A percentile compares a stretch with the other conserved stretches of the same genome.
These are phyloP conservation scores for Myodes glareolus DNA, from an alignment of 2,113 vertebrate genomes.

Conservation along the genomic window DNA sequence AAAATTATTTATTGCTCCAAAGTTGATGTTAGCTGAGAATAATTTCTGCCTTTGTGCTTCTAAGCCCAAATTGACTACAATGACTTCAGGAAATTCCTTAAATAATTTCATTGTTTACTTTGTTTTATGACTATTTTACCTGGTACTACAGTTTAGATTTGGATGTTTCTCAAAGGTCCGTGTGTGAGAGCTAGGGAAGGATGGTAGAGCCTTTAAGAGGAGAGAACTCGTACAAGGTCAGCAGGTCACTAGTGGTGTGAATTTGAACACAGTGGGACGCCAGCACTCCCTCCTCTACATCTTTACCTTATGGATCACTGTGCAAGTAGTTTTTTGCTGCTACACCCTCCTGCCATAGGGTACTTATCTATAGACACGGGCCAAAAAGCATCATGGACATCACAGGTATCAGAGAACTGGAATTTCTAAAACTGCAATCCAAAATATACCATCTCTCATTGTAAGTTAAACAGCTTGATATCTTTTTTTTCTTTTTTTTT, in stretches of 20 bases:
- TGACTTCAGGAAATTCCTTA: not conserved
- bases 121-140: not conserved
- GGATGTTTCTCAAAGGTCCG: not conserved
- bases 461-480: not conserved
- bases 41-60: not conserved
- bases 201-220: not conserved
- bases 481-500: no score
- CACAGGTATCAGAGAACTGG: no score
- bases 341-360: not conserved
- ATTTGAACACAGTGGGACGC: fast-evolving
- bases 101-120: not conserved
- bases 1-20: not conserved
- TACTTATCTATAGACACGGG: no score
- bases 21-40: not conserved
- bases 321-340: not conserved
- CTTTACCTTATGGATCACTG: not conserved
- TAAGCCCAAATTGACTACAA: not conserved
- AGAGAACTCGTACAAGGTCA: not conserved
- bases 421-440: not conserved
- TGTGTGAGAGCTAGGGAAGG: not conserved
- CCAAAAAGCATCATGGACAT: not conserved
- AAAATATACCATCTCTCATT: not conserved
- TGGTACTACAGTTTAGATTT: no score
- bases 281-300: no score
- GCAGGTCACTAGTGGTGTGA: not conserved